phyloP scores from a whole-genome alignment of 2,113 vertebrate genomes.

The Pangasianodon gigas region DNA sequence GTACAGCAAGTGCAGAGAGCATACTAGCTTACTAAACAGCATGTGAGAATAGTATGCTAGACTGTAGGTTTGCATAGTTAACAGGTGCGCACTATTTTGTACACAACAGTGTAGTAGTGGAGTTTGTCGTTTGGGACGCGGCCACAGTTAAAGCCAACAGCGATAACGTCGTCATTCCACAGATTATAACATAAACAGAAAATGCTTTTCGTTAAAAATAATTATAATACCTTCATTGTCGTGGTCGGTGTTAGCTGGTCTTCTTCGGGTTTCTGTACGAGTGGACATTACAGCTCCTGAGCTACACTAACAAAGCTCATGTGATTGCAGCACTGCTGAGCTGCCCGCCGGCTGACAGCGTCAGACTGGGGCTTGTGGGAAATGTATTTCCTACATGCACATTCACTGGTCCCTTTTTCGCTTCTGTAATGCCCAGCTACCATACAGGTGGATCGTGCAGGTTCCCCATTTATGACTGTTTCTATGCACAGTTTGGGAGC shows the following conservation, averaged over 20 bases:
- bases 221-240: conserved; percentile 10
- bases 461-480: neutral
- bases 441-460: neutral
- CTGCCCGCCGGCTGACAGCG: neutral
- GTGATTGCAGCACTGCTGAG: conserved; percentile 9
- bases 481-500: neutral
- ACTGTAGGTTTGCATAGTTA: neutral
- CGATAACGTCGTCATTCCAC: neutral
- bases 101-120: neutral
- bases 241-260: conserved; percentile 48
- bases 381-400: conserved; percentile 54
- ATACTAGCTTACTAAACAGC: neutral
- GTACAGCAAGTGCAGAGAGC: neutral
- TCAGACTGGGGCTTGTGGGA: conserved; percentile 60
- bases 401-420: neutral
- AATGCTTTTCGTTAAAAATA: neutral
- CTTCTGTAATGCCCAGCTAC: neutral
- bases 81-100: neutral
- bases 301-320: conserved; percentile 53
- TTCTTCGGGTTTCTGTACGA: conserved; percentile 57
- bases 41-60: neutral
- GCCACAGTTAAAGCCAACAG: neutral
- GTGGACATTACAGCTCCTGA: conserved; percentile 46
- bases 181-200: neutral
- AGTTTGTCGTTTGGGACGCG: neutral